phyloP scores from a whole-genome alignment of 1,140 invertebrate genomes.

The Drosophila pruinosa region DNA sequence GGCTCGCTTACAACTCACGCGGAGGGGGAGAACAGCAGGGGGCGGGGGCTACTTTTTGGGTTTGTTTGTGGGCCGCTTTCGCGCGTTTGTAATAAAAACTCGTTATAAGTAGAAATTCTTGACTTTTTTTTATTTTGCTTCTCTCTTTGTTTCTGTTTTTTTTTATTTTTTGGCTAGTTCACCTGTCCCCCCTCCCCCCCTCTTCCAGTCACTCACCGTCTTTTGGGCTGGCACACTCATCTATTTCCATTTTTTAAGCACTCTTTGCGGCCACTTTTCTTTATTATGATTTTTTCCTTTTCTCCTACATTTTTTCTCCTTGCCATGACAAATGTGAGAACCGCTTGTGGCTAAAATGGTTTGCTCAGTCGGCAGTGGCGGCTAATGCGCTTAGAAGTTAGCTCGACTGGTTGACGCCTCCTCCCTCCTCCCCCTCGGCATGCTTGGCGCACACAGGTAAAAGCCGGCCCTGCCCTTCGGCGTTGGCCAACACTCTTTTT shows the following conservation, averaged over 20 bases:
- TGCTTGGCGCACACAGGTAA: slow-evolving; percentile 14
- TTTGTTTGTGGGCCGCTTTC: slow-evolving; percentile 59
- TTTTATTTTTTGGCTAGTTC: slow-evolving; percentile 47
- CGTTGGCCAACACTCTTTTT: slow-evolving; percentile 1
- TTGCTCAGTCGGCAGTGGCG: slow-evolving; percentile 30
- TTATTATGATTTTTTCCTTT: slow-evolving; percentile 62
- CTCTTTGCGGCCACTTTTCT: slow-evolving; percentile 78
- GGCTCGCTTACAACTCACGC: slow-evolving; percentile 14
- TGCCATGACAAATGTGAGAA: slow-evolving; percentile 76
- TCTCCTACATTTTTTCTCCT: slow-evolving; percentile 1
- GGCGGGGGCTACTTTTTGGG: slow-evolving; percentile 23
- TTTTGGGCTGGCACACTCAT: slow-evolving; percentile 40
- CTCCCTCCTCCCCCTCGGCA: not conserved
- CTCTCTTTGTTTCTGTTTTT: not conserved
- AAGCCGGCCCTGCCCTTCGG: slow-evolving; percentile 26
- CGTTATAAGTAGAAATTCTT: slow-evolving; percentile 81
- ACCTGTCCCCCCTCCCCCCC: slow-evolving; percentile 16
- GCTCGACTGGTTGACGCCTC: slow-evolving; percentile 56
- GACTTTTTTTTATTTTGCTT: slow-evolving; percentile 4
- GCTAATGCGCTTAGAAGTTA: slow-evolving; percentile 63
- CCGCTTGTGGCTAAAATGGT: slow-evolving; percentile 60
- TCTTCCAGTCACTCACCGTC: not conserved
- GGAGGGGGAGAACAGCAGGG: not conserved
- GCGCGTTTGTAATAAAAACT: slow-evolving; percentile 80
- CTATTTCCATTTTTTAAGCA: slow-evolving; percentile 73